Percentiles rank a stretch among this genome's conserved stretches.
phyloP scores from a whole-genome alignment of 2,888 invertebrate genomes.

The Torymus auratus region DNA sequence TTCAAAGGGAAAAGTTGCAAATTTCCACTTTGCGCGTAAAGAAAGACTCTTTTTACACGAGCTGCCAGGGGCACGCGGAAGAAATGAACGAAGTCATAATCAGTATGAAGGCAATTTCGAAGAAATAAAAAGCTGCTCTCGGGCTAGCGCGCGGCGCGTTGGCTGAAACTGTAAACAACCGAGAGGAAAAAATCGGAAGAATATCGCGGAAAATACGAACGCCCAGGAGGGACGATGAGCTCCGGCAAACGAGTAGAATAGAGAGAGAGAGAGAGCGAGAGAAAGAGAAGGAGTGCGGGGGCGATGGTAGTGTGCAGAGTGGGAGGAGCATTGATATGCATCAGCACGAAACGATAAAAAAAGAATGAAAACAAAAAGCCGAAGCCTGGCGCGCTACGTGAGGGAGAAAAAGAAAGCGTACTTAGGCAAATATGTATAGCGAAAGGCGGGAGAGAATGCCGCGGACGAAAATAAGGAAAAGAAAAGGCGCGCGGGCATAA shows the following conservation, averaged over 20 bases:
- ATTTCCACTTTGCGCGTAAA: conserved; percentile 24
- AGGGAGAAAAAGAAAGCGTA: conserved; percentile 39
- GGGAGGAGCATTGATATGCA: conserved; percentile 50
- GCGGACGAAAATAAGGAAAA: conserved; percentile 22
- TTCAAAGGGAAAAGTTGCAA: conserved; percentile 18
- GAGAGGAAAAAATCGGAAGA: conserved; percentile 30
- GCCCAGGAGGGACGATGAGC: conserved; percentile 10
- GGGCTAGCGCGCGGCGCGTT: neutral
- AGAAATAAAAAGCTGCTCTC: conserved; percentile 41
- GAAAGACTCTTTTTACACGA: conserved; percentile 28
- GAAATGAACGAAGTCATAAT: conserved; percentile 34
- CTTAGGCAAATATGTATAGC: conserved; percentile 51
- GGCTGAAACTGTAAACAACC: conserved; percentile 49
- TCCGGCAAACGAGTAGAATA: conserved; percentile 7
- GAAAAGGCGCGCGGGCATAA: neutral
- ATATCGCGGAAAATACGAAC: conserved; percentile 41
- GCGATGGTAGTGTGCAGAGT: neutral
- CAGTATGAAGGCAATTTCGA: conserved; percentile 42
- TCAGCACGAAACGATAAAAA: conserved; percentile 44
- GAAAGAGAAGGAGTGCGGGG: neutral
- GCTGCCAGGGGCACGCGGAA: neutral
- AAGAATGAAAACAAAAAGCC: conserved; percentile 28
- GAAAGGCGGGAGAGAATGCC: conserved; percentile 12
- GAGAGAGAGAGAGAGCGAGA: neutral
- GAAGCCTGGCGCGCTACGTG: conserved; percentile 5